Percentiles rank a stretch among this genome's conserved stretches.
Evolutionary conservation across 2,797 vertebrate species (phyloP).

Genomic region (Aldrovandia affinis): DNA sequence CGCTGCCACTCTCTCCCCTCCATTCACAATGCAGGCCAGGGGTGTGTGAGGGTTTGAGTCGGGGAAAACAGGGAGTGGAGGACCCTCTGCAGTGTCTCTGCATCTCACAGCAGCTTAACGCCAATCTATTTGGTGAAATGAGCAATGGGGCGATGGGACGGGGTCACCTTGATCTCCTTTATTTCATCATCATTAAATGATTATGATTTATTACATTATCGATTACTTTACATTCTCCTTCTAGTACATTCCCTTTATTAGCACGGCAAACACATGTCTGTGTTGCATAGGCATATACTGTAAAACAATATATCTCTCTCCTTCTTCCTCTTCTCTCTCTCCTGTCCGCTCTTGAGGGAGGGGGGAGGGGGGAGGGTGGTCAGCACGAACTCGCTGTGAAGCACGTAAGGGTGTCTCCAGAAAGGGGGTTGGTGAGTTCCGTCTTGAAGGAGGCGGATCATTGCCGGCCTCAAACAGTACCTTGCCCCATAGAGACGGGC

Average conservation of each 20-base stretch:
- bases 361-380: too few relatives aligned
- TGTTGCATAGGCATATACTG: neutral
- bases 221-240: neutral
- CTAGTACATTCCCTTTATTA: neutral
- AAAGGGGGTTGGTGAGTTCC: too few relatives aligned
- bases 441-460: too few relatives aligned
- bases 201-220: neutral
- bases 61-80: neutral
- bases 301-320: neutral
- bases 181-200: neutral
- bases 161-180: neutral
- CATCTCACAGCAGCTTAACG: neutral
- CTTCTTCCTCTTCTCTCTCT: neutral
- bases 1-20: neutral
- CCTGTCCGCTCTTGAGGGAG: neutral
- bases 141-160: neutral
- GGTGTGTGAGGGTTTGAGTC: neutral
- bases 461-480: too few relatives aligned
- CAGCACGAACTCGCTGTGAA: too few relatives aligned
- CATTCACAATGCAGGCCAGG: neutral
- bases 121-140: neutral
- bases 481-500: too few relatives aligned
- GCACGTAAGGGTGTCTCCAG: too few relatives aligned
- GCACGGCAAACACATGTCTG: neutral
- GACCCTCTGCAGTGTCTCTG: neutral